These are phyloP conservation scores for Leptonema lineaticorne DNA, from an alignment of 1,140 invertebrate species.

Conservation along the genomic window DNA sequence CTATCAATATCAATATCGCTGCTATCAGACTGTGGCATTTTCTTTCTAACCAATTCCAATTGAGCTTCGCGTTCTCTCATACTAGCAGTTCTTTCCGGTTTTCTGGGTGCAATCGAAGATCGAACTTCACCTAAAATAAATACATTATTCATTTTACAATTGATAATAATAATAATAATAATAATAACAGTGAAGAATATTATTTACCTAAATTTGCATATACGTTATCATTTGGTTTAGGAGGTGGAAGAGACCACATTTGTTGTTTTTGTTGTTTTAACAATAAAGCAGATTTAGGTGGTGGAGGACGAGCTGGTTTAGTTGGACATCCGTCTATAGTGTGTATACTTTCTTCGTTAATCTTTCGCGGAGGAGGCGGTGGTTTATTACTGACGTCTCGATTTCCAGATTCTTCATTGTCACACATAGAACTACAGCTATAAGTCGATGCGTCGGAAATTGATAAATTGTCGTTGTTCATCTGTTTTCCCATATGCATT, in stretches of 20 bases:
- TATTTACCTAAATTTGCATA: slow-evolving; percentile 76
- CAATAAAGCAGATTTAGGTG: slow-evolving; percentile 66
- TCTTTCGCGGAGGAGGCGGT: slow-evolving; percentile 53
- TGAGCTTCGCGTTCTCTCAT: slow-evolving; percentile 72
- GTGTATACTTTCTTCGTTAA: slow-evolving; percentile 54
- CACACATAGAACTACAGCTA: slow-evolving; percentile 54
- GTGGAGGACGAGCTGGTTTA: slow-evolving; percentile 68
- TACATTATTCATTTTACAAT: slow-evolving; percentile 10
- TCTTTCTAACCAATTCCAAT: slow-evolving; percentile 59
- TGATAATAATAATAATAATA: not conserved
- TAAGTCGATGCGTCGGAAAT: slow-evolving; percentile 50
- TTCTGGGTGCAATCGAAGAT: slow-evolving; percentile 71
- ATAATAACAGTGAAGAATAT: slow-evolving; percentile 18
- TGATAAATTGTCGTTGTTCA: slow-evolving; percentile 48
- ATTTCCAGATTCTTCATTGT: slow-evolving; percentile 46
- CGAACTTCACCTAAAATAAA: slow-evolving; percentile 68
- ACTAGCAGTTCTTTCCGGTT: slow-evolving; percentile 79
- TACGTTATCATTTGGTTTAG: slow-evolving; percentile 64
- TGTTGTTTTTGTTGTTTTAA: slow-evolving; percentile 64
- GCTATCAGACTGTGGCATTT: slow-evolving; percentile 53
- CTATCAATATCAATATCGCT: slow-evolving; percentile 50
- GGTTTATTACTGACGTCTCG: slow-evolving; percentile 54
- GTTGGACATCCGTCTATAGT: slow-evolving; percentile 53
- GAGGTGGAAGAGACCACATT: slow-evolving; percentile 50
- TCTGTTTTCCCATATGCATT: slow-evolving; percentile 50